phyloP scores from a whole-genome alignment of 2,888 invertebrate species.

The Temnothorax unifasciatus region DNA sequence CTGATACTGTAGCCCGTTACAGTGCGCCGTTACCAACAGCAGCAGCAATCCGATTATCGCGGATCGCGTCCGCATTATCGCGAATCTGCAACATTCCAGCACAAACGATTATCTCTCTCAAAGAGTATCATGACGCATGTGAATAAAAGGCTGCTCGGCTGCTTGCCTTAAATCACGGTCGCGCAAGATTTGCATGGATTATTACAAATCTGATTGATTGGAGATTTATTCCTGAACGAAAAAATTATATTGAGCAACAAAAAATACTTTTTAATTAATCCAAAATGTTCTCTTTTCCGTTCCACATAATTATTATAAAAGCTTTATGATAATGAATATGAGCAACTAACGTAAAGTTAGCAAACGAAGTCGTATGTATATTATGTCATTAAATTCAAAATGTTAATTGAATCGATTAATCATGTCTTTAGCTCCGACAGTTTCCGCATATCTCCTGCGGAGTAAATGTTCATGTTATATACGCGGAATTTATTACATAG shows the following conservation, averaged over 20 bases:
- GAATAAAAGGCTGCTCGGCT: not conserved
- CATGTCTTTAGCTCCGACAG: not conserved
- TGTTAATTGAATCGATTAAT: constrained; percentile 17
- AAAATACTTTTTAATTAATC: not conserved
- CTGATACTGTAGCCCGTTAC: constrained; percentile 81
- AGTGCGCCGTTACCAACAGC: constrained; percentile 60
- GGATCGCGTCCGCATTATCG: constrained; percentile 74
- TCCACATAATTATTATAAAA: not conserved
- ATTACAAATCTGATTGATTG: not conserved
- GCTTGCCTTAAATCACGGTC: constrained; percentile 11
- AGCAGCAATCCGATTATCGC: constrained; percentile 72
- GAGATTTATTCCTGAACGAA: not conserved
- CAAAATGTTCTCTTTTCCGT: not conserved
- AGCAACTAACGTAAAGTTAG: not conserved
- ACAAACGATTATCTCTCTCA: constrained; percentile 34
- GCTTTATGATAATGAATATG: not conserved
- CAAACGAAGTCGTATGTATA: not conserved
- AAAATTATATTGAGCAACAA: not conserved
- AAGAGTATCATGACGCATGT: not conserved
- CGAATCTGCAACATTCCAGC: constrained; percentile 76
- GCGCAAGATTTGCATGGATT: not conserved
- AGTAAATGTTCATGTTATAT: not conserved
- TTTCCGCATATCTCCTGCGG: constrained; percentile 13
- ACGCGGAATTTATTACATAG: not conserved
- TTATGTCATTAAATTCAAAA: not conserved